These are phyloP conservation scores for Gymnothorax reevesii DNA, from an alignment of 2,797 vertebrate species.

Conservation along the genomic window DNA sequence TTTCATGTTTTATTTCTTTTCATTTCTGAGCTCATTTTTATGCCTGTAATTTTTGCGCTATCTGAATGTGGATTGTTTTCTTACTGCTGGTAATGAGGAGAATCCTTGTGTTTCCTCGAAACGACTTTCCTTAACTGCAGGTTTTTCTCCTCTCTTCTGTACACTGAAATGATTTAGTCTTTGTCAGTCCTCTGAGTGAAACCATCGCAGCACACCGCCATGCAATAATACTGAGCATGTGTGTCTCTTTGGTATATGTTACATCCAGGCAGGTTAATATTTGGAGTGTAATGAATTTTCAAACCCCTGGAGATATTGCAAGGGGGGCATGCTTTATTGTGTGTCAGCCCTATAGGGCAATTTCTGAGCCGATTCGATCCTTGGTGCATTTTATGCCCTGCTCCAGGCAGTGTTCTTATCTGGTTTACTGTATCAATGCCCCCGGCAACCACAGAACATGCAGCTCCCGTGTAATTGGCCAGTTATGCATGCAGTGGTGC, in stretches of 20 bases:
- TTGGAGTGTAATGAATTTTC: not conserved
- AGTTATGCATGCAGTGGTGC: not conserved
- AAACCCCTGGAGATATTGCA: too few species aligned
- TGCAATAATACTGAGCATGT: not conserved
- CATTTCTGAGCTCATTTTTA: too few species aligned
- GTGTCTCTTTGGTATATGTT: not conserved
- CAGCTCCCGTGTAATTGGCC: not conserved
- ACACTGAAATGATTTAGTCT: not conserved
- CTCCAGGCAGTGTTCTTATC: not conserved
- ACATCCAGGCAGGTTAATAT: too few species aligned
- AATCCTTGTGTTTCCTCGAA: not conserved
- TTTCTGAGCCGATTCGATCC: too few species aligned
- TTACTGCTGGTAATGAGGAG: not conserved
- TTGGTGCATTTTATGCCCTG: too few species aligned
- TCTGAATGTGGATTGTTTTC: not conserved
- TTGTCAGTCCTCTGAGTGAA: slow-evolving; percentile 10
- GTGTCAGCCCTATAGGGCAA: too few species aligned
- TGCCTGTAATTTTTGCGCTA: not conserved
- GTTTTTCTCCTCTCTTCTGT: not conserved
- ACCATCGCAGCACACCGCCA: not conserved
- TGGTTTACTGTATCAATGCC: not conserved
- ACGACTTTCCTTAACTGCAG: not conserved
- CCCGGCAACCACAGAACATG: not conserved
- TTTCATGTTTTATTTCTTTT: too few species aligned
- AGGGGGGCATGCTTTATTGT: too few species aligned